Base-by-base conservation (phyloP, 1,140 invertebrate genomes). In the Eurosta solidaginis region DNA sequence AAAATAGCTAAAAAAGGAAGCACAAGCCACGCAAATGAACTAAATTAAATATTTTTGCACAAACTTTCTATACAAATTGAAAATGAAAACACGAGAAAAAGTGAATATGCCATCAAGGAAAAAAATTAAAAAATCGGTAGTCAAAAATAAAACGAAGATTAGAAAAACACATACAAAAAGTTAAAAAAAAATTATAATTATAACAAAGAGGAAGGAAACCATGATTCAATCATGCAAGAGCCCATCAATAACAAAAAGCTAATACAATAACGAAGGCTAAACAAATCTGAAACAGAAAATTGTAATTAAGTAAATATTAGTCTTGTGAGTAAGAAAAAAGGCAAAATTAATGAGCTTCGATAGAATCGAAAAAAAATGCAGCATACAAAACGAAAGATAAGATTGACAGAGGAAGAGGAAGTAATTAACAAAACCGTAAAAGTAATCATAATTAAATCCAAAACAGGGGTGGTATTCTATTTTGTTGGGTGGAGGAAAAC, bases 21-120 rank as follows among this genome's bases (percentile, higher is more conserved):
- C 9, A 22, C 1, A 22, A 7, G 59, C 59, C 59, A 36, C 59
- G 59, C 36, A 68, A 68, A 20, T 20, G 59, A 40, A 68, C 59
- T 42, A 68, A 68, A 68, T 68, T 68, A 68, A 68, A 68, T 68
- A 68, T 68, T 68, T 68, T 68, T n/a, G 33, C 40, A 20, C 33
- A 40, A 40, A 33, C 59, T 68, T 68, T 68, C 9, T 12, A 54
- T n/a, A n/a, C n/a, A n/a, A n/a, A n/a, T n/a, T n/a, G 14, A 54
- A n/a, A 27, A 54, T 12, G 3, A 1, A 54, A 54, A 27, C 14
- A 50, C 22, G n/a, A n/a, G n/a, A 25, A 52, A 54, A n/a, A 1
- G 20, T 12, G 27, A 54, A 54, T 54, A 54, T 3, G 27, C 22
- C 22, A 54, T 27, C 22, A 50, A 49, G 10, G 3, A 49, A 49